Evolutionary conservation across 2,888 invertebrate species (phyloP).

Genomic region (Fragum fragum): DNA sequence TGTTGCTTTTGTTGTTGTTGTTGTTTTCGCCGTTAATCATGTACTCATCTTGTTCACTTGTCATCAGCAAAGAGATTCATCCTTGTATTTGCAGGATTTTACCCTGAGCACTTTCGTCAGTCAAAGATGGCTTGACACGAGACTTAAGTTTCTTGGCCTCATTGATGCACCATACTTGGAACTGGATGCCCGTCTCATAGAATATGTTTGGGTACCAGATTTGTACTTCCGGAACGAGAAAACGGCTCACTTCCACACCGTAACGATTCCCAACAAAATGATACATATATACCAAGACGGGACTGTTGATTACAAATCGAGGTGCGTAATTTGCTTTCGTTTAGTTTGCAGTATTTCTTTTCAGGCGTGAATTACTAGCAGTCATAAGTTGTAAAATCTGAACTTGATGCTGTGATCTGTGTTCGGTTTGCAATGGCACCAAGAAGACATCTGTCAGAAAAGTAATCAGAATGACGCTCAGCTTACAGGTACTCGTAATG

Average conservation of each 20-base stretch:
- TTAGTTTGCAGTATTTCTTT: too few species aligned
- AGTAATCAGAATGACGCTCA: too few species aligned
- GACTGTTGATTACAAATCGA: constrained; percentile 81
- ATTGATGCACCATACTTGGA: constrained; percentile 76
- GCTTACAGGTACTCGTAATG: too few species aligned
- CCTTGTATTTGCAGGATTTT: constrained; percentile 69
- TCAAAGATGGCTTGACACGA: constrained; percentile 75
- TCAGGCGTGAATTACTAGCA: too few species aligned
- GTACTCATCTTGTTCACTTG: too few species aligned
- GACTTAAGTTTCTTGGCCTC: constrained; percentile 73
- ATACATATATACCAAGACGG: constrained; percentile 83
- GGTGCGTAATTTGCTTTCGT: constrained; percentile 63
- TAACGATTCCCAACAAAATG: constrained; percentile 83
- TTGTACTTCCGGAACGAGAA: constrained; percentile 83
- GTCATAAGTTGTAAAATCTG: too few species aligned
- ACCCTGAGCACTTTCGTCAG: constrained; percentile 75
- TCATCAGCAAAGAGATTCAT: too few species aligned
- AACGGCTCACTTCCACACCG: constrained; percentile 79
- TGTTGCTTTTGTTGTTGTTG: too few species aligned
- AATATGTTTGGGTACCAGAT: constrained; percentile 79
- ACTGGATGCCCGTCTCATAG: constrained; percentile 79
- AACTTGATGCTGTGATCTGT: too few species aligned
- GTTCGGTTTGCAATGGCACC: too few species aligned
- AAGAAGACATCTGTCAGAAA: too few species aligned
- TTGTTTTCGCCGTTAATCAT: too few species aligned